Percentiles rank a stretch among this genome's conserved stretches.
Evolutionary conservation across 2,113 vertebrate species (phyloP).

Genomic region (Argyrosomus japonicus): DNA sequence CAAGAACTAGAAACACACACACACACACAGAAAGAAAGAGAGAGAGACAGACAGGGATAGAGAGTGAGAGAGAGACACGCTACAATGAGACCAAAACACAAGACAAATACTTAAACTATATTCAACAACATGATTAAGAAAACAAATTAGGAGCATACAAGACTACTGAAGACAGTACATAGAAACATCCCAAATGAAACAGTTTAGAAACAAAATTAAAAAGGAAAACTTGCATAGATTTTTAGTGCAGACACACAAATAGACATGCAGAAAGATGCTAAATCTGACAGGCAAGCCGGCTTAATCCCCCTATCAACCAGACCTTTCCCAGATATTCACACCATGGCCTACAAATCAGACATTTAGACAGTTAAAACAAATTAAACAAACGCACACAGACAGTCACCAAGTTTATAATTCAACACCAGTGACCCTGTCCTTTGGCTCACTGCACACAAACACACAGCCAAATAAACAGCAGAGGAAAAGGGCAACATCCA

Average conservation of each 20-base stretch:
- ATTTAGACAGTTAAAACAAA: slow-evolving; percentile 3
- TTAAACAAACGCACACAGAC: slow-evolving; percentile 16
- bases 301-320: slow-evolving; percentile 2
- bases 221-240: not conserved
- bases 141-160: slow-evolving; percentile 21
- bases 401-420: slow-evolving; percentile 18
- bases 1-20: slow-evolving; percentile 35
- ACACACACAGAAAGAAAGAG: not conserved
- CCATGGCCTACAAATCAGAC: not conserved
- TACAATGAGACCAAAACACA: slow-evolving; percentile 35
- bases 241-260: not conserved
- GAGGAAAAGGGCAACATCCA: slow-evolving; percentile 59
- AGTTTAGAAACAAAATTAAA: not conserved
- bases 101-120: slow-evolving; percentile 37
- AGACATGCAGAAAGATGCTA: not conserved
- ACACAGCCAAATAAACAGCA: slow-evolving; percentile 45
- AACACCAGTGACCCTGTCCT: slow-evolving; percentile 27
- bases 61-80: not conserved
- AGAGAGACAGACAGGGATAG: not conserved
- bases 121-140: slow-evolving; percentile 35
- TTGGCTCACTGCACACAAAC: slow-evolving; percentile 47
- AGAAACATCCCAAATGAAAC: not conserved
- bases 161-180: not conserved
- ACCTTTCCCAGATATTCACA: not conserved
- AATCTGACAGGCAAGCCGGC: not conserved